Base-by-base conservation (phyloP, 1,140 invertebrate genomes). In the Andricus grossulariae region DNA sequence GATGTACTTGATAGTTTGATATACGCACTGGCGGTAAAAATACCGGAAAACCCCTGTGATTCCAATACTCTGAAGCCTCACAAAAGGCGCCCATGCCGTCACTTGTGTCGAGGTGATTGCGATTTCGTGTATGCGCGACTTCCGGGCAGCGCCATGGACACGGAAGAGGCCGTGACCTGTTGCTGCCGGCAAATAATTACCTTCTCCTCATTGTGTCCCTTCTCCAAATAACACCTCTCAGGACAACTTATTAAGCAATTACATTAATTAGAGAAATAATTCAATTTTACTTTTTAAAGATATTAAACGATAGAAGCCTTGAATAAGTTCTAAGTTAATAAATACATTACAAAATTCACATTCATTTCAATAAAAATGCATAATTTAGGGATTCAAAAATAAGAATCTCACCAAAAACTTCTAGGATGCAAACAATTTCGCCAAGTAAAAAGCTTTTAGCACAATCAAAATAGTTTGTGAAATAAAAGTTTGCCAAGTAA, bases 171-270 rank as follows among this genome's bases (percentile, higher is more conserved):
- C 81, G 66, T 86, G 81, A 87, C 86, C 87, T 86, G 86, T 88
- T 88, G 87, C 85, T 84, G 81, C 80, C 80, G 81, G 80, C 70
- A 81, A 76, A 83, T 84, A 85, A 87, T 88, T 86, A 86, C 80
- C 81, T 73, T 82, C 81, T 80, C 80, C 81, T 80, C 80, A 81
- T 51, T 75, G 80, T 80, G 79, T 83, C 81, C 76, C 49, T 80
- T 79, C 71, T 74, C 71, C 79, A 75, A 77, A 82, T 73, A 80
- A 77, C 75, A 80, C 50, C 39, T 45, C 74, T 11, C 25, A 32
- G 21, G n/a, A 66, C 25, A 21, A 39, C 60, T 39, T 45, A n/a
- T 66, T 57, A 12, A 21, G 18, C 5, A 15, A 66, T 39, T 66
- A 19, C 21, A n/a, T 10, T 13, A 32, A 25, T 32, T 45, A 45